phyloP scores from a whole-genome alignment of 2,797 vertebrate species.

The Momotus momota region DNA sequence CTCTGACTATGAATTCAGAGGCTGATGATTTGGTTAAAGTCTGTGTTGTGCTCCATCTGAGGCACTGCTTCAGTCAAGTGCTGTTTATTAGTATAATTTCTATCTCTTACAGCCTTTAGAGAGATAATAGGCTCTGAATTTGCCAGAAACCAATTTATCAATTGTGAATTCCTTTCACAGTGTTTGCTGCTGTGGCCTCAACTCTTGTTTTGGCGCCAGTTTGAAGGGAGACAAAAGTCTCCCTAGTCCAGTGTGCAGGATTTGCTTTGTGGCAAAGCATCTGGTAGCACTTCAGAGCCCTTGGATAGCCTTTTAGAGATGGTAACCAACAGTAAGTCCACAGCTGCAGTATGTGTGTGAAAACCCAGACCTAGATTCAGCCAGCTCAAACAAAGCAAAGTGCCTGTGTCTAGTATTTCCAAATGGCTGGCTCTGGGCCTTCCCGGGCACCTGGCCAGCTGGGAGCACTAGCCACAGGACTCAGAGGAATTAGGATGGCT shows the following conservation, averaged over 20 bases:
- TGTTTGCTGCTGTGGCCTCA: neutral
- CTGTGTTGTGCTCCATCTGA: neutral
- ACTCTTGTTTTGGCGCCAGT: neutral
- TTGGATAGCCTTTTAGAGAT: neutral
- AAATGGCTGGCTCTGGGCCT: neutral
- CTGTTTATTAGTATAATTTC: neutral
- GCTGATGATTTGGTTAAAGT: neutral
- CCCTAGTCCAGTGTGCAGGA: neutral
- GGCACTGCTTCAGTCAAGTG: neutral
- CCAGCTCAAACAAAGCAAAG: conserved; percentile 28
- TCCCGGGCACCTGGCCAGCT: neutral
- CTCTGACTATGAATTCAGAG: neutral
- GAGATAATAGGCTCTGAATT: neutral
- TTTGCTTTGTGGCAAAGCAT: neutral
- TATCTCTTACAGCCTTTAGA: neutral
- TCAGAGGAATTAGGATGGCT: neutral
- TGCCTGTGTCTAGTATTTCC: conserved; percentile 10
- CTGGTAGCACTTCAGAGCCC: conserved; percentile 37
- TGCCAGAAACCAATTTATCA: neutral
- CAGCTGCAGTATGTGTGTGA: conserved; percentile 14
- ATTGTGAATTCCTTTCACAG: neutral
- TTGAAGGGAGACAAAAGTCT: neutral
- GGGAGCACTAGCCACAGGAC: conserved; percentile 4
- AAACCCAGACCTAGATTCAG: conserved; percentile 15
- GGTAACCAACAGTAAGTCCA: neutral